Evolutionary conservation across 2,888 invertebrate species (phyloP), one percentile per base, ranked within the genome.

Genomic region (Lepidochitona cinerea): DNA sequence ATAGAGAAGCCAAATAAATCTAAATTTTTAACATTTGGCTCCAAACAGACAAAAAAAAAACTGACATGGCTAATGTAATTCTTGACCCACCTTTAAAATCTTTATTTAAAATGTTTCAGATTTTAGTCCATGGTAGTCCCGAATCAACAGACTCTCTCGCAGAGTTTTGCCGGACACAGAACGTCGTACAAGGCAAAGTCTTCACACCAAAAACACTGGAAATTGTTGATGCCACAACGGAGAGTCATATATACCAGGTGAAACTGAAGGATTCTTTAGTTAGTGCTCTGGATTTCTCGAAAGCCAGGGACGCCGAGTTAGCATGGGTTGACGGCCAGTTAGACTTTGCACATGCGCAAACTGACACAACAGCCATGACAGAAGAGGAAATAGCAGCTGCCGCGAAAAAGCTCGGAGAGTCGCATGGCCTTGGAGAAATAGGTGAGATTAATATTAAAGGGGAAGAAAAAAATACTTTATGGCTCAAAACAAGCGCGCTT

Each of bases 221-320:
- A 84, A 93, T 94, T 0, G 94, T 99, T 3, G 99, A 99, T 90
- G 98, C 97, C 0, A 99, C 99, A 0, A 97, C 97, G 0, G 99
- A 99, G 91, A 97, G 97, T 0, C 97, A 98, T 86, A 99, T 99
- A 84, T 99, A 97, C 91, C 99, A 99, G 93, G 97, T 98, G 77
- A 94, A 96, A 71, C 92, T 98, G 59, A 97, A 97, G 1, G 98
- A 98, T 91, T 95, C 96, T 4, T 92, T 98, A 75, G 95, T 98
- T 79, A 95, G 96, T 0, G 94, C 95, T 9, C 91, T 99, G 73
- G 93, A 94, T 78, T 97, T 98, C 92, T 94, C 96, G 77, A 94
- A 94, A 86, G 94, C 95, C 0, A 94, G 94, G 65, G 96, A 97
- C 85, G 95, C 96, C 0, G 98, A 99, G 90, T 93, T 99, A n/a